phyloP scores from a whole-genome alignment of 2,797 vertebrate species.

The Distichodus sexfasciatus region DNA sequence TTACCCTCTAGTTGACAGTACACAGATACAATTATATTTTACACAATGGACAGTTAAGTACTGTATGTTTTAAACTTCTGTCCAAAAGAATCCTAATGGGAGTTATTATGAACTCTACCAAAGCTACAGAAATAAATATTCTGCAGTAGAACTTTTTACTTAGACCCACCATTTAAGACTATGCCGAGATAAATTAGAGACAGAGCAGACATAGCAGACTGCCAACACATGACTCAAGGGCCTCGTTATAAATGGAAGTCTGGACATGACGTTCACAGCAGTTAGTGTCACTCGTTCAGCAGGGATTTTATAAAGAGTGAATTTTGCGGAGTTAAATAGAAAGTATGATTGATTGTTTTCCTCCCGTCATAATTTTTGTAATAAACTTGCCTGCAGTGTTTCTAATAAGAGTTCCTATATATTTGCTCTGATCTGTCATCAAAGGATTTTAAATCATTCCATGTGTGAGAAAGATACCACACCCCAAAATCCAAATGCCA shows the following conservation, averaged over 20 bases:
- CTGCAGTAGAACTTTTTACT: neutral
- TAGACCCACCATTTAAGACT: conserved; percentile 13
- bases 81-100: neutral
- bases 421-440: neutral
- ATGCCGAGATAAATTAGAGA: conserved; percentile 11
- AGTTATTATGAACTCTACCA: neutral
- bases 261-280: conserved; percentile 6
- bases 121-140: neutral
- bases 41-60: no score
- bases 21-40: no score
- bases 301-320: neutral
- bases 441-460: neutral
- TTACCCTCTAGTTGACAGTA: no score
- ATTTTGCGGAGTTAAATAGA: neutral
- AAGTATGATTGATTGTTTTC: neutral
- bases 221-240: conserved; percentile 21
- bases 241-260: conserved; percentile 12
- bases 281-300: conserved; percentile 1
- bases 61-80: no score
- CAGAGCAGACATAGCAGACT: conserved; percentile 1
- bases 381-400: neutral
- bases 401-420: no score
- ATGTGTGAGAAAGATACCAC: neutral
- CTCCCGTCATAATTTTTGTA: neutral
- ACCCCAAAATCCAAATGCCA: neutral